Conservation (phyloP, 2,113 vertebrate genomes). For the Ciconia stormi region DNA sequence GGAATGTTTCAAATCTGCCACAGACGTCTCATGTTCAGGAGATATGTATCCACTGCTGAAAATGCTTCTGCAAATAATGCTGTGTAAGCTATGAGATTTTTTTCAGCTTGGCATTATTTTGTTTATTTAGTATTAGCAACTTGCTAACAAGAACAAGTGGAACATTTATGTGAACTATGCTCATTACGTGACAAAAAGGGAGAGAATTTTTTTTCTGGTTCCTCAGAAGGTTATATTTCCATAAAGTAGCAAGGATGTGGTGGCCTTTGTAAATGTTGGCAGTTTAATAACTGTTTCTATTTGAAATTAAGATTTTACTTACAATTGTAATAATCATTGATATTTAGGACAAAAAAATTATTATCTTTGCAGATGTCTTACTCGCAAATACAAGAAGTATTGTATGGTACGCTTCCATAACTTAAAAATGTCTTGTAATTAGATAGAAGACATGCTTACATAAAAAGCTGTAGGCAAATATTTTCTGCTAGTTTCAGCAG, state of each 20-base stretch:
- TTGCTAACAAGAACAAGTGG: background rate
- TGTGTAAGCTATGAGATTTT: background rate
- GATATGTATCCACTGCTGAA: background rate
- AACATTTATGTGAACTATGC: background rate
- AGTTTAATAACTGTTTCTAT: background rate
- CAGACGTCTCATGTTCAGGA: background rate
- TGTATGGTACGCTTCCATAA: background rate
- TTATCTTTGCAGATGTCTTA: background rate
- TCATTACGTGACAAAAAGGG: background rate
- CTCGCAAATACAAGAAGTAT: background rate
- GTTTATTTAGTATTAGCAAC: background rate
- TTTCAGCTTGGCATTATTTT: background rate
- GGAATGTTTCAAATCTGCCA: background rate
- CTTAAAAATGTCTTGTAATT: background rate
- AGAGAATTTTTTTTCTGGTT: background rate
- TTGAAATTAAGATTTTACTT: background rate
- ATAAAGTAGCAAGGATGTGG: background rate
- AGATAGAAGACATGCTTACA: background rate
- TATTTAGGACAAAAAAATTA: background rate
- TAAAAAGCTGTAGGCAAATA: background rate
- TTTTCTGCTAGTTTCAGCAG: background rate
- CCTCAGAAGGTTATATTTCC: background rate
- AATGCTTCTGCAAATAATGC: background rate
- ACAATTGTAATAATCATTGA: background rate
- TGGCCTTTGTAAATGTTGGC: background rate